Evolutionary conservation across 2,888 invertebrate genomes (phyloP).

Genomic region (Boloria selene): DNA sequence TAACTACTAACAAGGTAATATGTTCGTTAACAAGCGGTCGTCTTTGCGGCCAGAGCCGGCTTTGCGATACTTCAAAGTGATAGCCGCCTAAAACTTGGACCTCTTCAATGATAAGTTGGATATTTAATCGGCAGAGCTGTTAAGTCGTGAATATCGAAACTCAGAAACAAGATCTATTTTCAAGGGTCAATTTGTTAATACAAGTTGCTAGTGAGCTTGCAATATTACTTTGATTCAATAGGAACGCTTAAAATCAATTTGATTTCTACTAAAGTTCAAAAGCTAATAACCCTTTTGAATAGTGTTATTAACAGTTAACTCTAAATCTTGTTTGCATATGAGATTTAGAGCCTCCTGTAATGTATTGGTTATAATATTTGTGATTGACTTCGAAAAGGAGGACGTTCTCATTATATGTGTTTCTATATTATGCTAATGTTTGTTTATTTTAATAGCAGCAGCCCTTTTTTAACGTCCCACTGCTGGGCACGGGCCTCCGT

Average conservation of each 20-base stretch:
- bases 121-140: constrained; percentile 39
- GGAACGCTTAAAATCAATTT: constrained; percentile 9
- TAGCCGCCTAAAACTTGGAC: constrained; percentile 40
- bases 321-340: too few species aligned
- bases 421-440: too few species aligned
- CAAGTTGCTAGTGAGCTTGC: constrained; percentile 8
- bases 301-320: background rate
- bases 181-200: constrained; percentile 24
- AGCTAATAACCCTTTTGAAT: background rate
- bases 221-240: constrained; percentile 3
- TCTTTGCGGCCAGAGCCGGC: constrained; percentile 42
- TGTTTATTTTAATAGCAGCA: too few species aligned
- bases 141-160: constrained; percentile 36
- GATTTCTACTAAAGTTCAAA: background rate
- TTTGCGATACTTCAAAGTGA: constrained; percentile 42
- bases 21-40: constrained; percentile 35
- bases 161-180: constrained; percentile 21
- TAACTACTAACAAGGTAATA: constrained; percentile 49
- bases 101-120: constrained; percentile 36
- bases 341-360: too few species aligned
- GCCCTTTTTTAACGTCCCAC: too few species aligned
- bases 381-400: too few species aligned
- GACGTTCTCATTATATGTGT: too few species aligned
- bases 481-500: too few species aligned
- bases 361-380: too few species aligned